Evolutionary conservation across 2,797 vertebrate species (phyloP).

Genomic region (Hypotaenidia philippensis): DNA sequence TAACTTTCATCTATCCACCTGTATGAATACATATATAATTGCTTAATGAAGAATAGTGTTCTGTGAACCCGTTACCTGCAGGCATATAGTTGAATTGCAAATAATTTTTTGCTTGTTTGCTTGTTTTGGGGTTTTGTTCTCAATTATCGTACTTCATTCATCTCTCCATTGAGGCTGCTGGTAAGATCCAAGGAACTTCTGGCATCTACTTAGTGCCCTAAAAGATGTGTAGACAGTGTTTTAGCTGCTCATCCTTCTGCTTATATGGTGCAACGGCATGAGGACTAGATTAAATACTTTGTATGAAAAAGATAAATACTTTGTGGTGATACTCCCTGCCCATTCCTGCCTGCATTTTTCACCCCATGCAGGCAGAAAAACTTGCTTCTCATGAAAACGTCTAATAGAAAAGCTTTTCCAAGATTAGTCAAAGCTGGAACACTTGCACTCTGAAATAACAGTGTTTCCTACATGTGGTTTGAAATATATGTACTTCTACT

Average conservation of each 20-base stretch:
- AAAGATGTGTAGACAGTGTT: not conserved
- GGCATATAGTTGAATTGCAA: not conserved
- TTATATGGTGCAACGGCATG: not conserved
- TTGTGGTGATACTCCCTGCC: not conserved
- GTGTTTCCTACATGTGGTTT: not conserved
- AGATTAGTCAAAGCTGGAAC: not conserved
- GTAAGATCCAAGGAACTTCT: not conserved
- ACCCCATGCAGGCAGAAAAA: not conserved
- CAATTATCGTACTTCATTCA: not conserved
- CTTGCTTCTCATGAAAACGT: not conserved
- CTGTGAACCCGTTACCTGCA: not conserved
- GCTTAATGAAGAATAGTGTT: not conserved
- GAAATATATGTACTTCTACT: not conserved
- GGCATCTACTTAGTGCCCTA: not conserved
- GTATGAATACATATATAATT: not conserved
- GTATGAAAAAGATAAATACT: not conserved
- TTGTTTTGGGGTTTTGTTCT: not conserved
- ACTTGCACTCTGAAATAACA: not conserved
- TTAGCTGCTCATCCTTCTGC: not conserved
- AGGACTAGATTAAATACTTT: not conserved
- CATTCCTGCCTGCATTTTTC: not conserved
- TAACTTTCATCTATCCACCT: not conserved
- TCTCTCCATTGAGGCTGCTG: not conserved
- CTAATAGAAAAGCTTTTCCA: not conserved
- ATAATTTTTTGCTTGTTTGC: too few relatives aligned